phyloP scores from a whole-genome alignment of 2,113 vertebrate genomes.

The Pseudopodoces humilis region DNA sequence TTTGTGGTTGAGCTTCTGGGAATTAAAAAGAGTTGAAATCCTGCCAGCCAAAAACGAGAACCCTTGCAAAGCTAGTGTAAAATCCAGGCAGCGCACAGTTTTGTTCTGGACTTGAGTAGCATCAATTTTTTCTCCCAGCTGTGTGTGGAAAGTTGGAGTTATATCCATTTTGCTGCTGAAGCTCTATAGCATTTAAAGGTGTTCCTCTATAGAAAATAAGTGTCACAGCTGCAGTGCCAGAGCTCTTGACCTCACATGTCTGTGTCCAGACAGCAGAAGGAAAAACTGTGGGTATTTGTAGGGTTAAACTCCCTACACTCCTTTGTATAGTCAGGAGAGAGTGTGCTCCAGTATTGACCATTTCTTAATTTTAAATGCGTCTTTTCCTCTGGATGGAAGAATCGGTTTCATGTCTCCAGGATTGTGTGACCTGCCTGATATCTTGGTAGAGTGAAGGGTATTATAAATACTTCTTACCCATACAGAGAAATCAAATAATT shows the following conservation, averaged over 20 bases:
- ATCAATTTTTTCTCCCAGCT: neutral
- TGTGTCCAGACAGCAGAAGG: neutral
- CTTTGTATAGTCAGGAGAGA: neutral
- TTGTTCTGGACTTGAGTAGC: neutral
- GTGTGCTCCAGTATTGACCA: neutral
- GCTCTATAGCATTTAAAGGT: neutral
- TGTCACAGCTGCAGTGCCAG: neutral
- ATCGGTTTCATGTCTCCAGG: neutral
- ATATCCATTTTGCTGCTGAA: neutral
- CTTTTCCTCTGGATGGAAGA: neutral
- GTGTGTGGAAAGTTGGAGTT: neutral
- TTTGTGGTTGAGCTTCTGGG: conserved; percentile 54
- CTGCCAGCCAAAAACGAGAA: conserved; percentile 20
- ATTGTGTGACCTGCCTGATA: neutral
- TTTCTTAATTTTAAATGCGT: neutral
- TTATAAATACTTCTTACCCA: neutral
- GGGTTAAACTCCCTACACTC: neutral
- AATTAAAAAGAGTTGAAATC: conserved; percentile 40
- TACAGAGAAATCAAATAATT: neutral
- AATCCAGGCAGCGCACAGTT: neutral
- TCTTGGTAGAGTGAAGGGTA: neutral
- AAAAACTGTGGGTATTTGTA: neutral
- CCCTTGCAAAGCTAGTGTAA: neutral
- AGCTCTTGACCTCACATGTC: neutral
- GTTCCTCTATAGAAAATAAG: neutral